A percentile compares a stretch with the other conserved stretches of the same genome.
phyloP scores from a whole-genome alignment of 2,797 vertebrate species.

The Staurois parvus region DNA sequence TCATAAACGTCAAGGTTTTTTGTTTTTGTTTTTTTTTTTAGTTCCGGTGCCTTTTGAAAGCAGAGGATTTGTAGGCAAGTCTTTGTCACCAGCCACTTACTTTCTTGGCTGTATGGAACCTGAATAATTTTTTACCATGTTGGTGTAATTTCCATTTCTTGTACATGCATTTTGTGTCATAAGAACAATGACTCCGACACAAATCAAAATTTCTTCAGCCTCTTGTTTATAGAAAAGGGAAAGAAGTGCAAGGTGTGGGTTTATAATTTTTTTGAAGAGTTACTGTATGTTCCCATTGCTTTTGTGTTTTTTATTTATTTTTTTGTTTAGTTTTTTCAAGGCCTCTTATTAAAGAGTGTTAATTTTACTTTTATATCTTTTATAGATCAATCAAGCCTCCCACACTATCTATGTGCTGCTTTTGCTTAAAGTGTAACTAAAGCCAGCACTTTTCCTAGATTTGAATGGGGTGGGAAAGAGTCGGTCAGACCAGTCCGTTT shows the following conservation, averaged over 20 bases:
- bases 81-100: not conserved
- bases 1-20: too few relatives aligned
- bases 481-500: too few relatives aligned
- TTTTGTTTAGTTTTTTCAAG: too few relatives aligned
- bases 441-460: too few relatives aligned
- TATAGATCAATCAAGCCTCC: not conserved
- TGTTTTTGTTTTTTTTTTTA: not conserved
- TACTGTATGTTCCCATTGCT: not conserved
- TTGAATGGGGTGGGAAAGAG: too few relatives aligned
- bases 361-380: too few relatives aligned
- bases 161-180: slow-evolving; percentile 9
- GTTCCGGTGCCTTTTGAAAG: not conserved
- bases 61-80: not conserved
- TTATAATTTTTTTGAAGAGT: not conserved
- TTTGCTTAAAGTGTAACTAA: too few relatives aligned
- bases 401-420: not conserved
- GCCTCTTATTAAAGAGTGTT: too few relatives aligned
- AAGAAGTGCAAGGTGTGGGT: not conserved
- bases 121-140: slow-evolving; percentile 8
- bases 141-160: slow-evolving; percentile 3
- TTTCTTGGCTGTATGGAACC: slow-evolving; percentile 10
- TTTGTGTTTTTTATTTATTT: too few relatives aligned
- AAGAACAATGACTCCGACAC: not conserved
- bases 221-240: not conserved
- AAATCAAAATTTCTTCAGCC: not conserved